Percentiles rank a stretch among this genome's conserved stretches.
Conservation (phyloP, 2,888 invertebrate species). For the Diachrysia chrysitis region DNA sequence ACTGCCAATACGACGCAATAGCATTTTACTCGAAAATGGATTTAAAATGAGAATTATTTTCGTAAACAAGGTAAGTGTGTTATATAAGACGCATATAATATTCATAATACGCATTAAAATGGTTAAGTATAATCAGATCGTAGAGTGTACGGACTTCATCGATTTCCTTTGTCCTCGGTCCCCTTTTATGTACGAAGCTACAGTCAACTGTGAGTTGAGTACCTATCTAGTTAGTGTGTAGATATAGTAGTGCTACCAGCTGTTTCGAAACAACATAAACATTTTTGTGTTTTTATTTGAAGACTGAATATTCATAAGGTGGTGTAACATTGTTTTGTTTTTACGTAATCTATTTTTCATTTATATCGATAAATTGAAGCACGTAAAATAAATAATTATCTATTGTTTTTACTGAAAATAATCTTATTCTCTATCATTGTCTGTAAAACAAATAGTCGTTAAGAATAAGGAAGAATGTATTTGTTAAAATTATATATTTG, state of each 20-base stretch:
- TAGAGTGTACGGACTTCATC: conserved; percentile 72
- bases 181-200: conserved; percentile 60
- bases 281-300: conserved; percentile 50
- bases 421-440: neutral
- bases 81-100: conserved; percentile 62
- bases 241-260: conserved; percentile 68
- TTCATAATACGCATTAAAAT: conserved; percentile 40
- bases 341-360: conserved; percentile 63
- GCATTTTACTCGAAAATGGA: conserved; percentile 86
- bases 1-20: conserved; percentile 91
- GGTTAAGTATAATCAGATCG: conserved; percentile 48
- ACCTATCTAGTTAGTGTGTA: conserved; percentile 49
- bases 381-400: neutral
- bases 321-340: conserved; percentile 65
- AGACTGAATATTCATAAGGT: conserved; percentile 58
- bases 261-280: conserved; percentile 73
- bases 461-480: too few relatives aligned
- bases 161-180: conserved; percentile 88
- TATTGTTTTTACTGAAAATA: neutral
- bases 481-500: too few relatives aligned
- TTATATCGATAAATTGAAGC: conserved; percentile 6
- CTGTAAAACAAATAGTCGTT: too few relatives aligned
- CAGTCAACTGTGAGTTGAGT: too few relatives aligned
- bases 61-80: conserved; percentile 78
- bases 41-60: conserved; percentile 85